Base-by-base conservation (phyloP, 2,797 vertebrate species). In the Nothura maculosa region DNA sequence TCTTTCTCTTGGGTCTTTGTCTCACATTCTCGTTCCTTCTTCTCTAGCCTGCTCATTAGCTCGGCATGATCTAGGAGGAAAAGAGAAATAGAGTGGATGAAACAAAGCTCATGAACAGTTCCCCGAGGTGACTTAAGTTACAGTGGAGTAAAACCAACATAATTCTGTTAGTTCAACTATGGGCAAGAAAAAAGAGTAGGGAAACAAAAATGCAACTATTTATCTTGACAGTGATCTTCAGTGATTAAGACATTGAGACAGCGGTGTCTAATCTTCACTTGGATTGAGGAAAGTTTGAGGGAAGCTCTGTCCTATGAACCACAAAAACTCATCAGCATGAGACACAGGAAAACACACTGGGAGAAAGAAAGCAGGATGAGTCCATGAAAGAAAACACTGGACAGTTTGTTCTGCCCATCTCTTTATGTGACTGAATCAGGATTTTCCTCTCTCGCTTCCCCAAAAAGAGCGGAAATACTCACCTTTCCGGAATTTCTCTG, bases 401-500 rank as follows among this genome's bases (percentile, higher is more conserved):
- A 54, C n/a, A 19, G 13, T 9, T 16, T 75, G 17, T 4, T 58
- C 43, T 61, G 24, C 12, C 34, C 25, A 82, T 34, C 47, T 90
- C 24, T 28, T 22, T 77, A 54, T 82, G 19, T 61, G 45, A 40
- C 54, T 60, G 22, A 81, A 42, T 3, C 3, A 0, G 40, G 24
- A 50, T 55, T 55, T 34, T 60, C 12, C 4, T 28, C 40, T 90
- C 73, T 72, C 38, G 19, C 55, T 16, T 27, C 27, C 20, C 11
- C 27, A 62, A 86, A 36, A 32, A 61, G 6, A 76, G 45, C 61
- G 32, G 15, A 64, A 0, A 2, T 14, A 69, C 95, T 94, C 97
- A 99, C 99, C 99, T 99, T 98, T 99, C 93, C 99, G 98, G 97
- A 99, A 99, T 96, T 99, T 99, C 97, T 99, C 99, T 21, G 99